These are phyloP conservation scores for Cyprinodon tularosa DNA, from an alignment of 2,113 vertebrate species.

Conservation along the genomic window DNA sequence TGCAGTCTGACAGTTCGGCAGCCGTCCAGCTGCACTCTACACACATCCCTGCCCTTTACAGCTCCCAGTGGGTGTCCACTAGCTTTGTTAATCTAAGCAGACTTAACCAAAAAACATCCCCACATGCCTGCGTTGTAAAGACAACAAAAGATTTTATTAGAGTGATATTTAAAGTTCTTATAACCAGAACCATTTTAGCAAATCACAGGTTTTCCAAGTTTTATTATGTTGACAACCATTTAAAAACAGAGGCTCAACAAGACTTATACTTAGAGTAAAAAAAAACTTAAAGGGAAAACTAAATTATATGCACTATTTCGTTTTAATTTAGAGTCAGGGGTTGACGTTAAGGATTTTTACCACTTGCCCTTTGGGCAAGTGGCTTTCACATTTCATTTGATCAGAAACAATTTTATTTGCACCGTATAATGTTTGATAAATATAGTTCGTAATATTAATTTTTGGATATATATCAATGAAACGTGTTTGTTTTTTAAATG, in stretches of 20 bases:
- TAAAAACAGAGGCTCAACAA: not conserved
- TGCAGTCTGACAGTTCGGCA: conserved; percentile 49
- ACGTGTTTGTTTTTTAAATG: no score
- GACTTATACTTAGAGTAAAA: not conserved
- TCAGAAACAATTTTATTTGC: no score
- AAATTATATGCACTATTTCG: not conserved
- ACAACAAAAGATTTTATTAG: not conserved
- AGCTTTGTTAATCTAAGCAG: conserved; percentile 15
- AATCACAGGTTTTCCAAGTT: not conserved
- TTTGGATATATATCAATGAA: no score
- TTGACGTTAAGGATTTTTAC: no score
- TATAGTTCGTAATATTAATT: no score
- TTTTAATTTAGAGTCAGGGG: not conserved
- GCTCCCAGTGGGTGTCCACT: conserved; percentile 25
- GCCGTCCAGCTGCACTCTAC: conserved; percentile 41
- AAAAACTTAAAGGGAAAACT: no score
- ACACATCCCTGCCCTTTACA: conserved; percentile 46
- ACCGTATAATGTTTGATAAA: no score
- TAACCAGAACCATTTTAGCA: not conserved
- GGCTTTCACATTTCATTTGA: no score
- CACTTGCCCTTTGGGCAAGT: no score
- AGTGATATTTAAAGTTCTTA: not conserved
- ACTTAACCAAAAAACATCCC: conserved; percentile 16
- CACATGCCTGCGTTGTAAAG: not conserved
- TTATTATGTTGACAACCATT: not conserved